These are phyloP conservation scores for Tenualosa thibaudeaui DNA, from an alignment of 2,797 vertebrate species.

Conservation along the genomic window DNA sequence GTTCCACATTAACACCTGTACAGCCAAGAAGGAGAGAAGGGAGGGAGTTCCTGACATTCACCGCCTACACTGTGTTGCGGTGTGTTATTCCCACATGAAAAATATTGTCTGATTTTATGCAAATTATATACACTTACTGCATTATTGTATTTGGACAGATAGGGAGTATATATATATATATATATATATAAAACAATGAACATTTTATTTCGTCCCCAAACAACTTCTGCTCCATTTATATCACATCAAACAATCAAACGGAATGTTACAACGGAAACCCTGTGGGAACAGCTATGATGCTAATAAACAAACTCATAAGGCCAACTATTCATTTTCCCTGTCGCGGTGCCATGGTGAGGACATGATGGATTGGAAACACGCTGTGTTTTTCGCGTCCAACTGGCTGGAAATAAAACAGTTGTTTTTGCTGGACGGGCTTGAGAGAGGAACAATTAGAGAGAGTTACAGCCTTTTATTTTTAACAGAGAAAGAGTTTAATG, in stretches of 20 bases:
- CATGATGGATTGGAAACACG: background rate
- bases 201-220: too few species aligned
- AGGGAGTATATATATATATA: too few species aligned
- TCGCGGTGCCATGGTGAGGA: background rate
- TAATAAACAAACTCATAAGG: too few species aligned
- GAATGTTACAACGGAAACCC: too few species aligned
- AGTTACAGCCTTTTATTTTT: background rate
- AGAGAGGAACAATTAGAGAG: background rate
- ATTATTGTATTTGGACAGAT: too few species aligned
- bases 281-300: too few species aligned
- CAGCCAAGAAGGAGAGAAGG: background rate
- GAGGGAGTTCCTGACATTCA: background rate
- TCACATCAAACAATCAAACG: too few species aligned
- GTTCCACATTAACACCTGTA: constrained; percentile 43
- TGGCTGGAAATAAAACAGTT: background rate
- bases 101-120: too few species aligned
- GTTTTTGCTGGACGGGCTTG: background rate
- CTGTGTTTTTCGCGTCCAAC: background rate
- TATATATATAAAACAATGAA: too few species aligned
- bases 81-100: background rate
- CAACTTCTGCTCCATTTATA: too few species aligned
- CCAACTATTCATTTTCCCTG: background rate
- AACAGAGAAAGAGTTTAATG: background rate
- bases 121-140: too few species aligned
- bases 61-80: background rate